Base-by-base conservation (phyloP, 2,113 vertebrate species). In the Sapajus apella region DNA sequence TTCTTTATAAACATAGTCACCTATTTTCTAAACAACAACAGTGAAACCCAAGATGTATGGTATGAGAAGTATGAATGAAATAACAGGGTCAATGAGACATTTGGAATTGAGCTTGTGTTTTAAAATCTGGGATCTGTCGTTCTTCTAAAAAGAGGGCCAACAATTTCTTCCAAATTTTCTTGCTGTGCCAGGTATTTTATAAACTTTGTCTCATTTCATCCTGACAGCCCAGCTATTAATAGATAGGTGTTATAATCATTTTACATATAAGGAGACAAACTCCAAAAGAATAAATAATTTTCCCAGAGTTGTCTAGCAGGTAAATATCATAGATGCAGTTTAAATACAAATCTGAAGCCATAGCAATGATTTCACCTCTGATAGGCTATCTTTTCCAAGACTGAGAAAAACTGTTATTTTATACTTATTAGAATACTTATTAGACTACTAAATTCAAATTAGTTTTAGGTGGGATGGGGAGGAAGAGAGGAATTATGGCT, bases 211-310 rank as follows among this genome's bases (percentile, higher is more conserved):
- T 75, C 56, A 37, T 66, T 83, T 68, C 82, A 47, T 83, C 58
- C 72, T 35, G 55, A 40, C 18, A 75, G 47, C 21, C 10, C 12
- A 72, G 37, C 20, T 75, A 61, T 64, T 64, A 64, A 64, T 30
- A 64, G n/a, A 25, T 23, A 43, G 47, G 21, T 70, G 5, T 70
- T 77, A 50, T 11, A 79, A 88, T 18, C 32, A 68, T 81, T 85
- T 91, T 37, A 89, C 30, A 20, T 35, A 16, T 32, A 72, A 93
- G 32, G 43, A 88, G 47, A 23, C 4, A 50, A 85, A 40, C 30
- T 52, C n/a, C 25, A 37, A 52, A 88, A 61, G 55, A 95, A 40
- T 47, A 75, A 68, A 11, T 47, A 82, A 80, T 96, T 91, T 95
- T n/a, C 23, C 17, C 43, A 52, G 18, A 32, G 21, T 35, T 80